Conservation (phyloP, 2,113 vertebrate genomes). For the Bolborhynchus lineola region DNA sequence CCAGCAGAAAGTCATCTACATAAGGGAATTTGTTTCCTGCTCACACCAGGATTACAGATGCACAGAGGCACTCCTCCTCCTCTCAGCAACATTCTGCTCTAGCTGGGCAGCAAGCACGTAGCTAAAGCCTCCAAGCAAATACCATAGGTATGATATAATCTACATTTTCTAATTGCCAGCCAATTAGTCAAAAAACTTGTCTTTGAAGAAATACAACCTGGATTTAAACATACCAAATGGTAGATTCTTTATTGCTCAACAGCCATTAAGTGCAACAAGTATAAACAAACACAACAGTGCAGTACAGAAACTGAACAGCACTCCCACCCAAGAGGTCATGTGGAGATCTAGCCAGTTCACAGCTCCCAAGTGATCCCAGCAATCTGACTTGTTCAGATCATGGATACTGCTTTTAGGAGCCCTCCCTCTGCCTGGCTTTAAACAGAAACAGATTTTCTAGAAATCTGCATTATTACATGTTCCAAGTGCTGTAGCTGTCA, state of each 20-base stretch:
- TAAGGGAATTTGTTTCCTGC: rapidly evolving
- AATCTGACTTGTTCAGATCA: not conserved
- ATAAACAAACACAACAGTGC: not conserved
- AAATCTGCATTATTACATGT: not conserved
- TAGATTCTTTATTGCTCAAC: not conserved
- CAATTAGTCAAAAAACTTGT: not conserved
- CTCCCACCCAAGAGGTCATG: not conserved
- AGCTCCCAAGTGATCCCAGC: not conserved
- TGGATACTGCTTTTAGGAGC: rapidly evolving
- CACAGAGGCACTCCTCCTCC: not conserved
- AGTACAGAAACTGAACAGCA: too few species aligned
- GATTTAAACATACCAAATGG: not conserved
- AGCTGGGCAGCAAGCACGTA: rapidly evolving
- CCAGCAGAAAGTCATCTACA: not conserved
- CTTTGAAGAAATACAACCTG: not conserved
- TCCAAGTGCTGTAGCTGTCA: constrained; percentile 11
- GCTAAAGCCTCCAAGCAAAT: not conserved
- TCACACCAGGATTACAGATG: not conserved
- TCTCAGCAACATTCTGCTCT: not conserved
- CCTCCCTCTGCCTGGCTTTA: not conserved
- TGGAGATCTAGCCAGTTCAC: not conserved
- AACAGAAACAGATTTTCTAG: not conserved
- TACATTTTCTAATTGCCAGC: not conserved
- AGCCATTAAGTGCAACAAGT: not conserved
- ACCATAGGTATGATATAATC: rapidly evolving